phyloP scores from a whole-genome alignment of 2,797 vertebrate species.

The Manis pentadactyla region DNA sequence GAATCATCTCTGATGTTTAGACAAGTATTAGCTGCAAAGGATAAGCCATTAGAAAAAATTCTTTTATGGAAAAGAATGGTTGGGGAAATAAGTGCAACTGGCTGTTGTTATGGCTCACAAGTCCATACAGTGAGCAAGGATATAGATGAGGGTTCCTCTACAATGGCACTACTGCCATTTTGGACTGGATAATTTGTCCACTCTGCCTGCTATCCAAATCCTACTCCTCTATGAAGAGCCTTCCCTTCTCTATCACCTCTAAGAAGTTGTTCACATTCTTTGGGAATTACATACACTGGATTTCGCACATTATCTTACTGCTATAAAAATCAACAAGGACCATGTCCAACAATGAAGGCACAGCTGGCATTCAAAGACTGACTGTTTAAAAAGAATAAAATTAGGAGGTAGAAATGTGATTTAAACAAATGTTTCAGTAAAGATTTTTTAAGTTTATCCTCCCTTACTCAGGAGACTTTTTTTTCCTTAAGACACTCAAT shows the following conservation, averaged over 20 bases:
- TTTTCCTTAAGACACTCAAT: neutral
- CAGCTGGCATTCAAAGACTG: neutral
- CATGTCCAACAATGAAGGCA: neutral
- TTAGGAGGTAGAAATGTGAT: neutral
- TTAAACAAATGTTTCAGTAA: neutral
- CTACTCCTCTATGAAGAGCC: neutral
- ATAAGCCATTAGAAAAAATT: neutral
- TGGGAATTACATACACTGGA: neutral
- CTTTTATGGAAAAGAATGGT: neutral
- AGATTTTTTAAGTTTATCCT: neutral
- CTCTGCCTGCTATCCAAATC: neutral
- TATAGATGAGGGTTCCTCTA: neutral
- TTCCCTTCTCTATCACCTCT: neutral
- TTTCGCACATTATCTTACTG: neutral
- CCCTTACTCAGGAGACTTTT: neutral
- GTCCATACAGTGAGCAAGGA: neutral
- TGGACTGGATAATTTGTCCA: neutral
- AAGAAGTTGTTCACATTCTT: neutral
- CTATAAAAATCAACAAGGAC: neutral
- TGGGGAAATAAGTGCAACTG: neutral
- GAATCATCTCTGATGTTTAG: neutral
- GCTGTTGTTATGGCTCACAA: neutral
- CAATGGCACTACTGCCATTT: neutral
- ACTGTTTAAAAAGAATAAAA: conserved; percentile 9
- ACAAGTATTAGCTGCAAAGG: conserved; percentile 2